These are phyloP conservation scores for Hylaea fasciaria DNA, from an alignment of 2,888 invertebrate genomes.

Conservation along the genomic window DNA sequence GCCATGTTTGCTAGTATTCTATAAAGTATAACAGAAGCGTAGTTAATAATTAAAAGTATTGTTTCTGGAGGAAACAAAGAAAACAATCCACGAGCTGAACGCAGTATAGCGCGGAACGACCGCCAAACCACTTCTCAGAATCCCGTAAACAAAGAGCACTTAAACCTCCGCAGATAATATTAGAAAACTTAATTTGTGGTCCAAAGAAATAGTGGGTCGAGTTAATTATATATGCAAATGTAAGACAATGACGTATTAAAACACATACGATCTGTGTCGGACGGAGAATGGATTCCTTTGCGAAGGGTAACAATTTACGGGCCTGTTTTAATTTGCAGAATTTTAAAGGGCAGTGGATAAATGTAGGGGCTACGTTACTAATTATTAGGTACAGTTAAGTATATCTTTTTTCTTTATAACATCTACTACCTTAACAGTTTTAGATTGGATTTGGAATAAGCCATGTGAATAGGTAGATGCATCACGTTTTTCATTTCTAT, in stretches of 20 bases:
- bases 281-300: neutral
- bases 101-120: neutral
- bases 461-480: too few species aligned
- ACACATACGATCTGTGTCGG: conserved; percentile 13
- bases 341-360: neutral
- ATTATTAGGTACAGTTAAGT: too few species aligned
- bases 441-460: too few species aligned
- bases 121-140: conserved; percentile 34
- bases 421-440: too few species aligned
- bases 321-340: neutral
- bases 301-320: neutral
- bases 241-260: conserved; percentile 30
- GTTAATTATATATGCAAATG: conserved; percentile 48
- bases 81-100: neutral
- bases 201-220: conserved; percentile 26
- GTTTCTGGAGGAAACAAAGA: neutral
- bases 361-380: neutral
- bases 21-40: too few species aligned
- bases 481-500: too few species aligned
- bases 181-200: conserved; percentile 50
- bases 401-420: too few species aligned
- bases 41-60: too few species aligned
- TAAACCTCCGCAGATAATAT: conserved; percentile 38
- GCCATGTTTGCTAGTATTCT: too few species aligned
- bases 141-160: conserved; percentile 37